A percentile compares a stretch with the other conserved stretches of the same genome.
phyloP scores from a whole-genome alignment of 2,797 vertebrate genomes.

The Holocentrus rufus region DNA sequence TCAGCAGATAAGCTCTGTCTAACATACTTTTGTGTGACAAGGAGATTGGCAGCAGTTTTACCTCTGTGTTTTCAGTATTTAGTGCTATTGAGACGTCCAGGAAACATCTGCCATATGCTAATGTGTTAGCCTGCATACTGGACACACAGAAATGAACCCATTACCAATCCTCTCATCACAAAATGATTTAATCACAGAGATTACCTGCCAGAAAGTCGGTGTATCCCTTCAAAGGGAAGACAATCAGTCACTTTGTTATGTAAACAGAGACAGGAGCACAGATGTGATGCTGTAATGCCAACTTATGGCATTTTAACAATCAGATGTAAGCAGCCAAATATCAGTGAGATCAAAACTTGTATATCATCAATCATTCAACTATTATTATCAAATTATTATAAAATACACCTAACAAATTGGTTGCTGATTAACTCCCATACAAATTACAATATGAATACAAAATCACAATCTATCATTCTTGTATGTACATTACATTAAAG shows the following conservation, averaged over 20 bases:
- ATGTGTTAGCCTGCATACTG: neutral
- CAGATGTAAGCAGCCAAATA: constrained; percentile 12
- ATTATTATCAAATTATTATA: constrained; percentile 16
- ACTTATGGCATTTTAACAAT: neutral
- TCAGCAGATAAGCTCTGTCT: neutral
- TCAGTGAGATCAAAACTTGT: constrained; percentile 21
- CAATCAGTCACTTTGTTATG: constrained; percentile 19
- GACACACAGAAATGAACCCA: constrained; percentile 20
- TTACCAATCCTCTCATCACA: neutral
- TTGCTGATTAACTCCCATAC: constrained; percentile 36
- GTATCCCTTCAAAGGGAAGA: constrained; percentile 24
- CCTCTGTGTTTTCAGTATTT: constrained; percentile 1
- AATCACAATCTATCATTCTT: constrained; percentile 48
- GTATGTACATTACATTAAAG: constrained; percentile 52
- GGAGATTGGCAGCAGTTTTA: constrained; percentile 11
- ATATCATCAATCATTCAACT: constrained; percentile 16
- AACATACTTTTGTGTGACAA: neutral
- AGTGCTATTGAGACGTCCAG: neutral
- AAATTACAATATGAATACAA: constrained; percentile 54
- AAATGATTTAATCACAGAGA: neutral
- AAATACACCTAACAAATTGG: constrained; percentile 35
- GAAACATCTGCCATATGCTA: neutral
- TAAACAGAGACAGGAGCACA: constrained; percentile 47
- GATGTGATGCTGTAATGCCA: constrained; percentile 20
- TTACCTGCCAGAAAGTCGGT: neutral